Conservation (phyloP, 1,140 invertebrate species). For the Mamestra configurata region DNA sequence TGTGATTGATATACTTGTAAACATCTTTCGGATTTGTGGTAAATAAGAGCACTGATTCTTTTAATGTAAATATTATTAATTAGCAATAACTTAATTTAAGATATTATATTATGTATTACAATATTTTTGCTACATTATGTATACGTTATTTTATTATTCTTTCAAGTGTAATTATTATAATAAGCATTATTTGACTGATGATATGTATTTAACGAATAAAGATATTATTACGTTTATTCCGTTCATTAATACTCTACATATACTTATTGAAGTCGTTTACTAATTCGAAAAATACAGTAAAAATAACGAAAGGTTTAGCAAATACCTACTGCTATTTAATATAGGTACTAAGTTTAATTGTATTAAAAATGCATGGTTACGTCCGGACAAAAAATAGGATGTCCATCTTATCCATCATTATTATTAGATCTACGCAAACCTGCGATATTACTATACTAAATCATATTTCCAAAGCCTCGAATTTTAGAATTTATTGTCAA, state of each 20-base stretch:
- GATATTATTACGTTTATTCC: slow-evolving; percentile 7
- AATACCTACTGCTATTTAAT: too few relatives aligned
- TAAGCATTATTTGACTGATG: slow-evolving; percentile 49
- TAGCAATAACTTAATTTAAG: slow-evolving; percentile 3
- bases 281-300: too few relatives aligned
- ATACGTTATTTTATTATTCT: background rate
- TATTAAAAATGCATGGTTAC: background rate
- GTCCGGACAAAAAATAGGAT: too few relatives aligned
- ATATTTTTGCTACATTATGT: background rate
- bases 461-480: too few relatives aligned
- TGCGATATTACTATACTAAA: too few relatives aligned
- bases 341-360: too few relatives aligned
- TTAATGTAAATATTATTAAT: slow-evolving; percentile 4
- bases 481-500: too few relatives aligned
- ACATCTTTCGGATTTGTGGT: background rate
- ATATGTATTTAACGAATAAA: slow-evolving; percentile 50
- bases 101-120: background rate
- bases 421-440: too few relatives aligned
- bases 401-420: too few relatives aligned
- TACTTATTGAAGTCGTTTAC: too few relatives aligned
- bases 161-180: slow-evolving; percentile 23
- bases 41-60: background rate
- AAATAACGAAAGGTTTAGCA: too few relatives aligned
- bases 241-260: background rate
- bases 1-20: too few relatives aligned